phyloP scores from a whole-genome alignment of 2,113 vertebrate species.

The Forbesichthys papilliferus region DNA sequence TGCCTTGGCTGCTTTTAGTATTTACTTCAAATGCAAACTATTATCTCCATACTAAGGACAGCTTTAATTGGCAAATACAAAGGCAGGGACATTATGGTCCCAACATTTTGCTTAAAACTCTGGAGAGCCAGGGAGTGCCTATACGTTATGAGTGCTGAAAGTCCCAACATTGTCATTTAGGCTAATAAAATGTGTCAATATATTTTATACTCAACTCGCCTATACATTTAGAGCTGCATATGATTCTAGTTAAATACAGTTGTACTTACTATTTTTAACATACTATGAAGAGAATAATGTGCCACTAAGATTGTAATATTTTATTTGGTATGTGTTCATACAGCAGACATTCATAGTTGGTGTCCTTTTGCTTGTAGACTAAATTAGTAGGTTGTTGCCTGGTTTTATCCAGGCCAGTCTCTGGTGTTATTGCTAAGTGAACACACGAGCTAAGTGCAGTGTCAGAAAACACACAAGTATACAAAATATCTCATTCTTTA shows the following conservation, averaged over 20 bases:
- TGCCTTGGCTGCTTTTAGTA: slow-evolving; percentile 55
- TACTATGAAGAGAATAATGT: slow-evolving; percentile 18
- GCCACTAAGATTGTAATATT: no score
- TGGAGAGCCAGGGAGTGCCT: slow-evolving; percentile 1
- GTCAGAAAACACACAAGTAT: neutral
- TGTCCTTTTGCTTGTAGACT: neutral
- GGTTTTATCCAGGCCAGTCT: neutral
- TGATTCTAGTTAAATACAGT: no score
- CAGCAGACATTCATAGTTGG: neutral
- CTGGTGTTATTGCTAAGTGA: neutral
- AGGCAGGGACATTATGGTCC: slow-evolving; percentile 18
- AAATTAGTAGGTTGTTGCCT: slow-evolving; percentile 14
- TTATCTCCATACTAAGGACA: slow-evolving; percentile 13
- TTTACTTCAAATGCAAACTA: slow-evolving; percentile 21
- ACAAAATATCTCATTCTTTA: neutral
- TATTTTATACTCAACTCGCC: no score
- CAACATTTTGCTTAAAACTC: slow-evolving; percentile 10
- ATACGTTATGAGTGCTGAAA: neutral
- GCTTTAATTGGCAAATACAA: slow-evolving; percentile 1
- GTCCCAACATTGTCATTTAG: no score
- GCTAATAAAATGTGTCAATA: no score
- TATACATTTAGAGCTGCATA: no score
- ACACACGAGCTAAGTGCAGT: neutral
- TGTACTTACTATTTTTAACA: no score
- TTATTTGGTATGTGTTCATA: neutral